phyloP scores from a whole-genome alignment of 2,113 vertebrate species.

The Sylvia atricapilla region DNA sequence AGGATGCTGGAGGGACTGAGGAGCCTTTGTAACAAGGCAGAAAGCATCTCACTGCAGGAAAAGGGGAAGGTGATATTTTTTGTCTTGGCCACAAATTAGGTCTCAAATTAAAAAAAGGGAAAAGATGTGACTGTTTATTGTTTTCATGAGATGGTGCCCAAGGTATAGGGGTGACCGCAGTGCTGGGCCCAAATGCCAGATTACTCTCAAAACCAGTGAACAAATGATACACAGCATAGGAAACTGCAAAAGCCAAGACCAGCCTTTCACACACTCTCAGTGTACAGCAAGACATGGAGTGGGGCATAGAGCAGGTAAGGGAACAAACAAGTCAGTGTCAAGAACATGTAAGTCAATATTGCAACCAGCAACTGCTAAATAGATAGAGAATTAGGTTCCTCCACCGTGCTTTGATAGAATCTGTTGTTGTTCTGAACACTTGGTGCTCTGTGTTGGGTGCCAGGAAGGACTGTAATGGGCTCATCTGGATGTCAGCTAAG shows the following conservation, averaged over 20 bases:
- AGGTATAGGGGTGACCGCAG: neutral
- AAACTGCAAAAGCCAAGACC: neutral
- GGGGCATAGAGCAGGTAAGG: neutral
- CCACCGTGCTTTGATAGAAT: accelerated
- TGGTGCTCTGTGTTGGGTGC: neutral
- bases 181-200: neutral
- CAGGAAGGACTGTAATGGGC: neutral
- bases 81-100: neutral
- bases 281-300: neutral
- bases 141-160: neutral
- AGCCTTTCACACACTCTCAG: neutral
- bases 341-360: neutral
- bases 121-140: neutral
- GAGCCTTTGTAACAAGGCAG: neutral
- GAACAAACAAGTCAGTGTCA: neutral
- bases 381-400: neutral
- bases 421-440: neutral
- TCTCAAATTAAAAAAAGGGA: neutral
- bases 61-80: neutral
- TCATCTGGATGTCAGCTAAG: neutral
- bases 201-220: neutral
- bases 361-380: neutral
- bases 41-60: neutral
- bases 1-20: neutral
- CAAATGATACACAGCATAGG: neutral